Percentiles rank a stretch among this genome's conserved stretches.
phyloP scores from a whole-genome alignment of 2,797 vertebrate species.

The Peromyscus melanophrys region DNA sequence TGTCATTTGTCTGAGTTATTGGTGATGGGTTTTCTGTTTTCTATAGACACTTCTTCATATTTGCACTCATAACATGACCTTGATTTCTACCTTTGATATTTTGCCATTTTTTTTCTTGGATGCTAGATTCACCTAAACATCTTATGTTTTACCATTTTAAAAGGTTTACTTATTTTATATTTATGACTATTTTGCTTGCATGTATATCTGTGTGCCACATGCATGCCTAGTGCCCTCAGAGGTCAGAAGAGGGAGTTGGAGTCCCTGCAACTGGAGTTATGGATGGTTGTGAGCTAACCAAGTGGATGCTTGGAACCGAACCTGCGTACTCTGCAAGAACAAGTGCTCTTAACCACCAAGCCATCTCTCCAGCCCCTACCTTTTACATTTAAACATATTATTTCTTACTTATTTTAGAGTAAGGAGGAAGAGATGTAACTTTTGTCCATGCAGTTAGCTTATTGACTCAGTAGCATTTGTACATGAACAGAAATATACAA shows the following conservation, averaged over 20 bases:
- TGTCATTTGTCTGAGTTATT: not conserved
- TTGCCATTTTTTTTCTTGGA: not conserved
- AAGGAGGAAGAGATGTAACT: not conserved
- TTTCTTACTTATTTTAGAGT: not conserved
- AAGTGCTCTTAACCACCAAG: not conserved
- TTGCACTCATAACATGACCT: not conserved
- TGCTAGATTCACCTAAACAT: not conserved
- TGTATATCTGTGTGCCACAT: not conserved
- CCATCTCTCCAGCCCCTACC: not conserved
- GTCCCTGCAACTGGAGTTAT: not conserved
- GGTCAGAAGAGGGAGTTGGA: not conserved
- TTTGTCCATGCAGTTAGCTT: not conserved
- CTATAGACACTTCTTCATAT: not conserved
- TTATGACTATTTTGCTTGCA: too few relatives aligned
- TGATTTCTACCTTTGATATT: not conserved
- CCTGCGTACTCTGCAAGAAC: not conserved
- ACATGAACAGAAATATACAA: not conserved
- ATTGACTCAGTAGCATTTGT: not conserved
- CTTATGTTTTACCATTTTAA: not conserved
- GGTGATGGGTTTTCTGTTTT: not conserved
- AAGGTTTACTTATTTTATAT: not conserved
- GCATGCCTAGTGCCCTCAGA: not conserved
- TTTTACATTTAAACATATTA: not conserved
- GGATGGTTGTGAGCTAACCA: not conserved
- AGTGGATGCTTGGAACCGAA: not conserved